Conservation (phyloP, 2,797 vertebrate genomes). For the Lacerta agilis region DNA sequence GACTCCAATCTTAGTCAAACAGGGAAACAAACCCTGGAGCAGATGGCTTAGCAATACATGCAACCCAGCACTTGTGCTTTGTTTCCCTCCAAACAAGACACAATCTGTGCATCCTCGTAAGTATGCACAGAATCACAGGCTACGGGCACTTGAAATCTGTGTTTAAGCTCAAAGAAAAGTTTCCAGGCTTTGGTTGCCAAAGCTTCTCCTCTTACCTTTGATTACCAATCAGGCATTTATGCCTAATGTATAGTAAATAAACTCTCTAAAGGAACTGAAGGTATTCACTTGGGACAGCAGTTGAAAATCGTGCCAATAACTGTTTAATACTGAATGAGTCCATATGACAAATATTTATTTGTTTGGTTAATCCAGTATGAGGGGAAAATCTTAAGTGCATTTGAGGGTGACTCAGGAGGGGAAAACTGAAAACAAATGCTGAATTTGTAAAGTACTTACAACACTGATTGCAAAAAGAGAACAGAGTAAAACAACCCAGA, state of each 20-base stretch:
- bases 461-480: constrained; percentile 7
- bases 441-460: not conserved
- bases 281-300: not conserved
- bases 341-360: constrained; percentile 36
- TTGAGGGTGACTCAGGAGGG: constrained; percentile 17
- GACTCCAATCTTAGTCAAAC: not conserved
- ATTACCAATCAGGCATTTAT: constrained; percentile 3
- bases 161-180: not conserved
- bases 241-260: constrained; percentile 21
- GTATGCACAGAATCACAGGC: not conserved
- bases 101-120: not conserved
- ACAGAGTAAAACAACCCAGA: constrained; percentile 10
- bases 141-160: not conserved
- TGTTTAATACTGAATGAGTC: constrained; percentile 15
- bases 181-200: not conserved
- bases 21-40: not conserved
- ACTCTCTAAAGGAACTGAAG: not conserved
- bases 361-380: constrained; percentile 1
- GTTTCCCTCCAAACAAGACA: not conserved
- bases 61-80: not conserved
- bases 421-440: constrained; percentile 33
- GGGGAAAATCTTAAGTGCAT: constrained; percentile 1
- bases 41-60: not conserved
- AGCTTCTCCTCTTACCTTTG: constrained; percentile 4
- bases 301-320: constrained; percentile 21